phyloP scores from a whole-genome alignment of 2,113 vertebrate genomes.

The Neoarius graeffei region DNA sequence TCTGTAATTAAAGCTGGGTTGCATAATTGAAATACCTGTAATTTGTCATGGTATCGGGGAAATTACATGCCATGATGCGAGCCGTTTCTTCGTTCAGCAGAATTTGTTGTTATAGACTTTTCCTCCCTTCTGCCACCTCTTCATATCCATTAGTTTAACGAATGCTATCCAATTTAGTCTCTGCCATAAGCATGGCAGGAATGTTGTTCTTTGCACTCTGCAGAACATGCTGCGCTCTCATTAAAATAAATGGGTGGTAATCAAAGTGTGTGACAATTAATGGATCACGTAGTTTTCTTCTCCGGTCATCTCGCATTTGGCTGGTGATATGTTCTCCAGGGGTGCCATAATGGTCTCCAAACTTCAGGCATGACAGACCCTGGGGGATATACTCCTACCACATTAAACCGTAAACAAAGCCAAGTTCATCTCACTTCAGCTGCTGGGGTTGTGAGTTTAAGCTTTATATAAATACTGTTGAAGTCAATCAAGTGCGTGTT shows the following conservation, averaged over 20 bases:
- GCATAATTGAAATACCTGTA: constrained; percentile 67
- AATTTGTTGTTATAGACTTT: constrained; percentile 64
- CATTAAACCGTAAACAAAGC: constrained; percentile 36
- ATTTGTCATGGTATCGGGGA: constrained; percentile 60
- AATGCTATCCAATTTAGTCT: constrained; percentile 68
- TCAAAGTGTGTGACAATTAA: constrained; percentile 75
- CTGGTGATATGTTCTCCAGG: constrained; percentile 16
- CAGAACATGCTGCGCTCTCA: constrained; percentile 63
- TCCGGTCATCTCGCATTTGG: constrained; percentile 30
- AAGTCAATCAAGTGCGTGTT: constrained; percentile 27
- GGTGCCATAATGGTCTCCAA: constrained; percentile 18
- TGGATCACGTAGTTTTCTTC: constrained; percentile 59
- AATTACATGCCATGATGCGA: constrained; percentile 64
- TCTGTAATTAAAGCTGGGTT: constrained; percentile 69
- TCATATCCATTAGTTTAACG: constrained; percentile 78
- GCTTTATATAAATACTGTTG: constrained; percentile 5
- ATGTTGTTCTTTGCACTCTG: constrained; percentile 58
- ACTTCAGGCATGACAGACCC: constrained; percentile 29
- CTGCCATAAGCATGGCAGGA: constrained; percentile 55
- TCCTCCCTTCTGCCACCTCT: constrained; percentile 55
- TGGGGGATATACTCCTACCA: not conserved
- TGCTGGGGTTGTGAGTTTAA: constrained; percentile 19
- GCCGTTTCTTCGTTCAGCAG: constrained; percentile 61
- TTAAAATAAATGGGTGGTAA: constrained; percentile 75
- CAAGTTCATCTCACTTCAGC: constrained; percentile 1